Percentiles rank a stretch among this genome's conserved stretches.
These are phyloP conservation scores for Idaea dimidiata DNA, from an alignment of 2,888 invertebrate species.

Conservation along the genomic window DNA sequence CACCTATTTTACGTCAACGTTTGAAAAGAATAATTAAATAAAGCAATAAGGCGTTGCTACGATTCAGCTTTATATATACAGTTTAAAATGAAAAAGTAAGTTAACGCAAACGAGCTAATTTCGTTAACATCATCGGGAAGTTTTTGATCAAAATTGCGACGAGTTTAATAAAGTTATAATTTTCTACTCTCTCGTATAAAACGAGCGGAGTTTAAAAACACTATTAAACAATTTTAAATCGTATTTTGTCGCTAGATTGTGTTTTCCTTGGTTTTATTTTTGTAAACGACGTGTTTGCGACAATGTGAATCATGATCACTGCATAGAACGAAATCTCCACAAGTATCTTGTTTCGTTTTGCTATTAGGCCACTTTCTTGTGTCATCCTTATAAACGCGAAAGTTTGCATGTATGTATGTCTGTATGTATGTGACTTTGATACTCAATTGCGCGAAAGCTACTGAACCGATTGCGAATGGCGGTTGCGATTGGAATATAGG, in stretches of 20 bases:
- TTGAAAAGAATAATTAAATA: neutral
- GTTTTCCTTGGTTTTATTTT: no score
- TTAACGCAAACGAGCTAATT: conserved; percentile 1
- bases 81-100: neutral
- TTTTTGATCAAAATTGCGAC: neutral
- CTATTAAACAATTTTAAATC: neutral
- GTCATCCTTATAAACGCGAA: no score
- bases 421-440: no score
- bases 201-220: neutral
- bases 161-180: neutral
- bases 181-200: neutral
- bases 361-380: no score
- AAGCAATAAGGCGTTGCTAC: neutral
- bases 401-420: no score
- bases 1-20: neutral
- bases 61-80: neutral
- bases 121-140: neutral
- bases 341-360: no score
- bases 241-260: neutral
- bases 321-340: no score
- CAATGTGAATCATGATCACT: no score
- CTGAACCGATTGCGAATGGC: no score
- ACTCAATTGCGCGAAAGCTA: no score
- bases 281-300: no score
- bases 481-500: no score